Percentiles rank a stretch among this genome's conserved stretches.
phyloP scores from a whole-genome alignment of 1,140 invertebrate species.

The Drosophila ficusphila region DNA sequence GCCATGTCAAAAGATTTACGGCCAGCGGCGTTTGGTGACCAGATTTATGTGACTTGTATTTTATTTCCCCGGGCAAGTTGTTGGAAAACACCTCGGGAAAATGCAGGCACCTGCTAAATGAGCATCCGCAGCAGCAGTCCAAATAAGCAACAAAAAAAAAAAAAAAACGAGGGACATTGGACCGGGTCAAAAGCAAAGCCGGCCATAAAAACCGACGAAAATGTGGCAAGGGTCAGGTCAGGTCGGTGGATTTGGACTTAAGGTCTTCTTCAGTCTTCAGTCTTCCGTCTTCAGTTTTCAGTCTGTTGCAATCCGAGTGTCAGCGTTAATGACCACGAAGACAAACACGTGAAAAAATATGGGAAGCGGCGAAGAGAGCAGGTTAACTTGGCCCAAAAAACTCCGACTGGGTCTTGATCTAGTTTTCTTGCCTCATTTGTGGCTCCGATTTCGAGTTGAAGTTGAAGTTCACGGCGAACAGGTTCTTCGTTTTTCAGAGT shows the following conservation, averaged over 20 bases:
- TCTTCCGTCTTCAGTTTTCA: neutral
- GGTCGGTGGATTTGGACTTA: neutral
- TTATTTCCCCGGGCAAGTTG: neutral
- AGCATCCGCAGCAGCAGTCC: slow-evolving; percentile 26
- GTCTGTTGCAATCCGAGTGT: slow-evolving; percentile 43
- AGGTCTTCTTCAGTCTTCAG: neutral
- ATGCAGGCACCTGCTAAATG: slow-evolving; percentile 48
- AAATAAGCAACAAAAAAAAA: neutral
- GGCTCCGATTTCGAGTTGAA: neutral
- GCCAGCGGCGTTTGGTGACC: slow-evolving; percentile 54
- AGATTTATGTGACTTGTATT: slow-evolving; percentile 64
- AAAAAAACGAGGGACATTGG: neutral
- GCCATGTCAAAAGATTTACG: slow-evolving; percentile 64
- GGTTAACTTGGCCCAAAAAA: slow-evolving; percentile 2
- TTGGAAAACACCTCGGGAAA: slow-evolving; percentile 16
- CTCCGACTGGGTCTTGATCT: slow-evolving; percentile 16
- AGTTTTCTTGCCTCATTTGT: slow-evolving; percentile 20
- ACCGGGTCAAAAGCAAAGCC: slow-evolving; percentile 18
- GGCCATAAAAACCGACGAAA: slow-evolving; percentile 31
- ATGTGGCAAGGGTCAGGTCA: slow-evolving; percentile 32
- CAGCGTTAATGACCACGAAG: slow-evolving; percentile 49
- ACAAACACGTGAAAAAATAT: slow-evolving; percentile 15
- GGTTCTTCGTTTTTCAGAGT: neutral
- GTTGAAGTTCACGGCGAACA: neutral
- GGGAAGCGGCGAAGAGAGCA: neutral